Evolutionary conservation across 1,140 invertebrate genomes (phyloP).

Genomic region (Trigoniulus corallinus): DNA sequence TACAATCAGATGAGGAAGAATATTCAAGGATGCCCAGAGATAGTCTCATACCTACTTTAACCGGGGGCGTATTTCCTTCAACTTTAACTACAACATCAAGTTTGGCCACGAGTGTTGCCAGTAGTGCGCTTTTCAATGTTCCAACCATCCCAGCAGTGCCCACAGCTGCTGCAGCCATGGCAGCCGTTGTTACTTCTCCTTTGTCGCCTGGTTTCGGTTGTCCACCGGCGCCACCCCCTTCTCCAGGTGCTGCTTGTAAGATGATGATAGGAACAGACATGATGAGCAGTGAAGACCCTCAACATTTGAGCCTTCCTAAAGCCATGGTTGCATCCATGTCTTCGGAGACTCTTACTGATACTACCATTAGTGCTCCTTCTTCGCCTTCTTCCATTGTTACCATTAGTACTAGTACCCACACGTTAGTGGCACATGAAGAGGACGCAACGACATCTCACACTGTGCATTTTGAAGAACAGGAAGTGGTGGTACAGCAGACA

Average conservation of each 20-base stretch:
- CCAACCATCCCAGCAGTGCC: not conserved
- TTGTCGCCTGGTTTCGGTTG: slow-evolving; percentile 7
- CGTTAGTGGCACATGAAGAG: slow-evolving; percentile 34
- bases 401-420: slow-evolving; percentile 41
- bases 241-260: not conserved
- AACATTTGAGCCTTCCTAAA: slow-evolving; percentile 40
- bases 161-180: not conserved
- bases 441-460: not conserved
- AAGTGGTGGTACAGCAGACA: not conserved
- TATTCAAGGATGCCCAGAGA: not conserved
- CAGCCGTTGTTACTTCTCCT: slow-evolving; percentile 8
- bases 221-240: not conserved
- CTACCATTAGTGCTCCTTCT: slow-evolving; percentile 35
- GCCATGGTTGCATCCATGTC: slow-evolving; percentile 49
- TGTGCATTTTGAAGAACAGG: not conserved
- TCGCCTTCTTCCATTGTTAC: slow-evolving; percentile 48
- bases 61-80: not conserved
- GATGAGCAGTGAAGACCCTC: not conserved
- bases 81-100: not conserved
- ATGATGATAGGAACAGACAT: not conserved
- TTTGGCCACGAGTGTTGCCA: slow-evolving; percentile 12
- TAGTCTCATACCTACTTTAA: not conserved
- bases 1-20: not conserved
- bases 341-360: slow-evolving; percentile 55
- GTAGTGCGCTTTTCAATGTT: not conserved